Evolutionary conservation across 1,140 invertebrate species (phyloP).

Genomic region (Bombus polaris): DNA sequence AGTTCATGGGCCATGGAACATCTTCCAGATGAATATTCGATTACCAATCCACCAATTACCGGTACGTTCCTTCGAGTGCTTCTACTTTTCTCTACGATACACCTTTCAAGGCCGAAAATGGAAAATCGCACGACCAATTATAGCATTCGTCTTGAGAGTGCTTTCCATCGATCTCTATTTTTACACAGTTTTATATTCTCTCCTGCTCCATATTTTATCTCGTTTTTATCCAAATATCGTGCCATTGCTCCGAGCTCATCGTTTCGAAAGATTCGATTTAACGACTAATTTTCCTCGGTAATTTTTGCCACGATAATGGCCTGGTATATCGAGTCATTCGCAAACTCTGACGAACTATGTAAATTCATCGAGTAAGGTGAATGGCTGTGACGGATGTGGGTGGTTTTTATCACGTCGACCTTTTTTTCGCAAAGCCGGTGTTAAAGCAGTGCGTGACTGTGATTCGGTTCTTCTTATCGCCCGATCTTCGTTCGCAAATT

Average conservation of each 20-base stretch:
- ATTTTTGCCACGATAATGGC: neutral
- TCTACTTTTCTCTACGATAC: neutral
- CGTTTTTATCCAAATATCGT: too few relatives aligned
- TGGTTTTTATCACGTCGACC: neutral
- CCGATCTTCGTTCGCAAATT: neutral
- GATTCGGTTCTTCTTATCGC: neutral
- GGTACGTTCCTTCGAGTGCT: neutral
- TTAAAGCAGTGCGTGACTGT: neutral
- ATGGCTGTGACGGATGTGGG: neutral
- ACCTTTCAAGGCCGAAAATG: neutral
- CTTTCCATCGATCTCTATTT: neutral
- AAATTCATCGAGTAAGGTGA: too few relatives aligned
- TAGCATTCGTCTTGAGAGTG: neutral
- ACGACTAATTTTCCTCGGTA: neutral
- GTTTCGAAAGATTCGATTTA: neutral
- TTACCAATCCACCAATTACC: neutral
- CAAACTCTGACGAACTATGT: neutral
- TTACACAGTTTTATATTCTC: neutral
- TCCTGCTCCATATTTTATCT: neutral
- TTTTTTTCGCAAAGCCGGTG: neutral
- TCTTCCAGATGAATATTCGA: neutral
- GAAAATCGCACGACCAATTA: neutral
- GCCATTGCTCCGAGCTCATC: too few relatives aligned
- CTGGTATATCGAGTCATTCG: neutral
- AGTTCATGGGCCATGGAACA: neutral